Evolutionary conservation across 35 echinoderm and acorn worm species (phyloP).

Genomic region (Apostichopus californicus): DNA sequence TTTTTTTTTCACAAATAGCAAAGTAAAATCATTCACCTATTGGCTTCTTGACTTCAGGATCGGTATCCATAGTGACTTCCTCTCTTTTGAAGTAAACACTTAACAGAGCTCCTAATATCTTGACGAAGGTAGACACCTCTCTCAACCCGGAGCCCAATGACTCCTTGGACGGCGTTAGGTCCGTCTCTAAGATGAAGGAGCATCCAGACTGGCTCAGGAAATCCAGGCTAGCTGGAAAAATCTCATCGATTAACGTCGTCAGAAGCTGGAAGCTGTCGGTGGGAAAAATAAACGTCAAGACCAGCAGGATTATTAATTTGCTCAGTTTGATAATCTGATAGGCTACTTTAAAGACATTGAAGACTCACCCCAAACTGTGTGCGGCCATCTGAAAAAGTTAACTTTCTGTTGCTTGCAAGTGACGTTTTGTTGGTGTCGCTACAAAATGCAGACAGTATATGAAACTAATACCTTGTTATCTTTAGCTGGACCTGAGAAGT

Average conservation of each 20-base stretch:
- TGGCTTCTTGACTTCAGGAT: background rate
- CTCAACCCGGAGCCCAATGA: constrained; percentile 49
- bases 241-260: constrained; percentile 72
- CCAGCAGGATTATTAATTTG: background rate
- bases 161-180: constrained; percentile 18
- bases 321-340: background rate
- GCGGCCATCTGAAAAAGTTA: no score
- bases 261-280: constrained; percentile 78
- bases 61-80: background rate
- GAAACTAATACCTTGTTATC: no score
- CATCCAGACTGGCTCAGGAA: constrained; percentile 75
- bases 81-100: constrained; percentile 68
- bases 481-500: no score
- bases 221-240: constrained; percentile 67
- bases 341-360: no score
- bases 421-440: no score
- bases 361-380: no score
- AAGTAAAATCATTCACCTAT: background rate
- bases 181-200: constrained; percentile 52
- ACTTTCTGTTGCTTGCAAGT: no score
- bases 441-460: no score
- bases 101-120: constrained; percentile 81
- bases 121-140: constrained; percentile 78
- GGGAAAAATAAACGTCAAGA: background rate
- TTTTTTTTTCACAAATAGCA: no score